Evolutionary conservation across 1,140 invertebrate species (phyloP).

Genomic region (Phocides pigmalion): DNA sequence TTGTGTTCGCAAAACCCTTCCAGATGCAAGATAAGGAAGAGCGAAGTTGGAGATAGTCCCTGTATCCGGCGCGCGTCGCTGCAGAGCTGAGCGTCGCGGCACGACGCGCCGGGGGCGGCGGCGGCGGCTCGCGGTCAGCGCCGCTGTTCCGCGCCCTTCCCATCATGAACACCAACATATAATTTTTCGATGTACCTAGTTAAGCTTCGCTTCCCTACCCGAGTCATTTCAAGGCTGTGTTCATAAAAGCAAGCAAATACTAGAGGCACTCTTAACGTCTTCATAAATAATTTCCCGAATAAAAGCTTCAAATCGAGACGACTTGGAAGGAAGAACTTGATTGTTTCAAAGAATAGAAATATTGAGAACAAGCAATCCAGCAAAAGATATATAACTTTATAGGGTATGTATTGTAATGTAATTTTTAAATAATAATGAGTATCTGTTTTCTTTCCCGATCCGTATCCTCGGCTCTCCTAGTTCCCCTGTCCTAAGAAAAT

Average conservation of each 20-base stretch:
- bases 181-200: constrained; percentile 43
- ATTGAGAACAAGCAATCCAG: neutral
- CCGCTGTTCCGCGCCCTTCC: constrained; percentile 31
- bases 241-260: neutral
- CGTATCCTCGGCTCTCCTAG: constrained; percentile 81
- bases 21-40: constrained; percentile 77
- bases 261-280: constrained; percentile 61
- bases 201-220: constrained; percentile 66
- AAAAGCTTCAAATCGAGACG: constrained; percentile 16
- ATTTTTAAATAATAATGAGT: constrained; percentile 45
- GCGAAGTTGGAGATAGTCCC: constrained; percentile 45
- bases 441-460: constrained; percentile 78
- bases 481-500: constrained; percentile 98
- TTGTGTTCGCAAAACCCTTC: constrained; percentile 81
- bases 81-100: constrained; percentile 17
- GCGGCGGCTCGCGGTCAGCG: constrained; percentile 37
- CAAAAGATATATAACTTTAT: neutral
- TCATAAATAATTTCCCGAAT: constrained; percentile 11
- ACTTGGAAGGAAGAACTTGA: constrained; percentile 4
- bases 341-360: neutral
- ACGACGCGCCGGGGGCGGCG: constrained; percentile 37
- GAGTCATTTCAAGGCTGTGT: constrained; percentile 66
- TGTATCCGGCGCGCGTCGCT: constrained; percentile 38
- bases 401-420: constrained; percentile 7
- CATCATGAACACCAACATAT: constrained; percentile 44